Evolutionary conservation across 64 coral and sea anemone species (phyloP).

Genomic region (Stylophora pistillata): DNA sequence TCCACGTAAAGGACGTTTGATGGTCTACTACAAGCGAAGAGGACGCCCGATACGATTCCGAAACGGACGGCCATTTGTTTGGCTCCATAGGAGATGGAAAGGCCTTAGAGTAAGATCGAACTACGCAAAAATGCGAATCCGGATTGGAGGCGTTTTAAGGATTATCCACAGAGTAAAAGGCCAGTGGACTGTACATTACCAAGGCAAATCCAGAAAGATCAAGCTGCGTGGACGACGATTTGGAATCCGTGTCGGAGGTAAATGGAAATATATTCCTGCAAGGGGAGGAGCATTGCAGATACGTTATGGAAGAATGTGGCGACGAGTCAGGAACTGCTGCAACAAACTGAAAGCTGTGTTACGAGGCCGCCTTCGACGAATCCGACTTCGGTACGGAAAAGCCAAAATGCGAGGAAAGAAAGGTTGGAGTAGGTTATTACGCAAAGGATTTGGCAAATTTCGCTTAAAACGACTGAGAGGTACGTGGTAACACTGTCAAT

Average conservation of each 20-base stretch:
- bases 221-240: conserved; percentile 4
- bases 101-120: background rate
- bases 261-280: conserved; percentile 10
- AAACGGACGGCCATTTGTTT: background rate
- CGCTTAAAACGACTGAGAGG: background rate
- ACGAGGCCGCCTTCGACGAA: conserved; percentile 28
- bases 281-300: conserved; percentile 11
- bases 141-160: background rate
- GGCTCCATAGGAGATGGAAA: background rate
- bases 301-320: conserved; percentile 29
- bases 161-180: background rate
- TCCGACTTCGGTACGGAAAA: conserved; percentile 17
- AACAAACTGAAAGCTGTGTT: conserved; percentile 35
- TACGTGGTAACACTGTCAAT: background rate
- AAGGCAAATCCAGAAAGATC: background rate
- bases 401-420: background rate
- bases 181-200: background rate
- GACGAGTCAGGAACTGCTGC: conserved; percentile 26
- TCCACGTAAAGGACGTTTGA: conserved; percentile 18
- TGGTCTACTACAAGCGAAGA: background rate
- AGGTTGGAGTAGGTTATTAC: background rate
- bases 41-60: background rate
- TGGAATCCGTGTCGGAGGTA: background rate
- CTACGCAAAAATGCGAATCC: conserved; percentile 1
- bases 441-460: background rate